Conservation (phyloP, 2,888 invertebrate species). For the Ophraella communa region DNA sequence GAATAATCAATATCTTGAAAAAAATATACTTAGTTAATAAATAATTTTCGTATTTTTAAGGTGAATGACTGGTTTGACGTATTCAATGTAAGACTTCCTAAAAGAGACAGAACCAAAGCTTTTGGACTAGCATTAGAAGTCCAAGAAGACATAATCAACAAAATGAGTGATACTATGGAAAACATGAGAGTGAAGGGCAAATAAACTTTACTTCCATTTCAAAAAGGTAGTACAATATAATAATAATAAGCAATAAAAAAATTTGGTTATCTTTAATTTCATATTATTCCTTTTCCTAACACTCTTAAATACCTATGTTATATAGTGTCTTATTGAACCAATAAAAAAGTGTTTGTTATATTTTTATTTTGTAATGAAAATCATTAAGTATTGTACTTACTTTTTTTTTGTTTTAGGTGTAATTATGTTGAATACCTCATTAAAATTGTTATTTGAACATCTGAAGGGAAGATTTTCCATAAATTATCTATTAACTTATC, state of each 20-base stretch:
- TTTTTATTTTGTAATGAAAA: too few species aligned
- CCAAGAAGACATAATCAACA: conserved; percentile 35
- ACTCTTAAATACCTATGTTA: too few species aligned
- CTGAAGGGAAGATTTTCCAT: too few species aligned
- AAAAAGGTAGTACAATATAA: conserved; percentile 30
- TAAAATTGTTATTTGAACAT: too few species aligned
- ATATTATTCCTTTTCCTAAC: too few species aligned
- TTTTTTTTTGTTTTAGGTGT: too few species aligned
- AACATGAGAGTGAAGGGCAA: conserved; percentile 33
- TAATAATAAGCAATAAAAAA: neutral
- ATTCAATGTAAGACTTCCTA: conserved; percentile 4
- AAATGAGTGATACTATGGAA: conserved; percentile 32
- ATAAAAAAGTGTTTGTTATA: too few species aligned
- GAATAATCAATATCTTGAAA: conserved; percentile 1
- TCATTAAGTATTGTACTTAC: too few species aligned
- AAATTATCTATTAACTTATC: too few species aligned
- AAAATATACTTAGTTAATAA: neutral
- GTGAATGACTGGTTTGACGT: conserved; percentile 18
- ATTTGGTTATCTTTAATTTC: neutral
- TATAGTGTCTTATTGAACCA: too few species aligned
- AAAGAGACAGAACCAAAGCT: neutral
- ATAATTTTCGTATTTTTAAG: conserved; percentile 8
- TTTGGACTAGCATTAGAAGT: conserved; percentile 9
- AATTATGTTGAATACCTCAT: too few species aligned
- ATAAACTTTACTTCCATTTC: conserved; percentile 39